Conservation (phyloP, 1,140 invertebrate species). For the Panagrolaimus sp. region DNA sequence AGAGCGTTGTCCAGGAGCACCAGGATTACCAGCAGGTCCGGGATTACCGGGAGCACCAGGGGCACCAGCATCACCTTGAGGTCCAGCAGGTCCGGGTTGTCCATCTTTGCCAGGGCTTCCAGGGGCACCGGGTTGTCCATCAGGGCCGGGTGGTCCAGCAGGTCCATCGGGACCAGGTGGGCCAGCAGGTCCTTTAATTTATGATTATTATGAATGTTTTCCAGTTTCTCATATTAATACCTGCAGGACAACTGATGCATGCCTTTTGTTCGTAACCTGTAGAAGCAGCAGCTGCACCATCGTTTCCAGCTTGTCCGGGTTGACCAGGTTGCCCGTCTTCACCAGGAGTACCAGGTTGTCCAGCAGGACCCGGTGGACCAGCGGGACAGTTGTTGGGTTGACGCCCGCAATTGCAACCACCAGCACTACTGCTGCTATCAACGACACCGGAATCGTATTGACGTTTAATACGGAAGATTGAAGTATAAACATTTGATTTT, state of each 20-base stretch:
- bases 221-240: too few species aligned
- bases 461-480: neutral
- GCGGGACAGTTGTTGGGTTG: constrained; percentile 3
- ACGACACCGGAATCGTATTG: neutral
- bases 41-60: constrained; percentile 21
- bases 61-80: constrained; percentile 26
- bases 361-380: constrained; percentile 17
- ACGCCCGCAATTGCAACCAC: neutral
- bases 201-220: too few species aligned
- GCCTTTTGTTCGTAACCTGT: neutral
- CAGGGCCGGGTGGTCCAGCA: neutral
- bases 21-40: constrained; percentile 26
- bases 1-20: constrained; percentile 23
- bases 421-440: neutral
- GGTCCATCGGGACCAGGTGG: constrained; percentile 5
- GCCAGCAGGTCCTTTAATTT: constrained; percentile 13
- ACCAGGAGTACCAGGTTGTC: constrained; percentile 21
- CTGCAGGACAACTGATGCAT: constrained; percentile 16
- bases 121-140: neutral
- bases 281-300: neutral
- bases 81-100: constrained; percentile 27
- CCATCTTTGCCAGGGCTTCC: constrained; percentile 35
- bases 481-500: neutral
- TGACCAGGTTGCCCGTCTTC: neutral
- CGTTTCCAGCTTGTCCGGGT: constrained; percentile 16